Percentiles rank a stretch among this genome's conserved stretches.
These are phyloP conservation scores for Bombyx huttoni DNA, from an alignment of 2,888 invertebrate genomes.

Conservation along the genomic window DNA sequence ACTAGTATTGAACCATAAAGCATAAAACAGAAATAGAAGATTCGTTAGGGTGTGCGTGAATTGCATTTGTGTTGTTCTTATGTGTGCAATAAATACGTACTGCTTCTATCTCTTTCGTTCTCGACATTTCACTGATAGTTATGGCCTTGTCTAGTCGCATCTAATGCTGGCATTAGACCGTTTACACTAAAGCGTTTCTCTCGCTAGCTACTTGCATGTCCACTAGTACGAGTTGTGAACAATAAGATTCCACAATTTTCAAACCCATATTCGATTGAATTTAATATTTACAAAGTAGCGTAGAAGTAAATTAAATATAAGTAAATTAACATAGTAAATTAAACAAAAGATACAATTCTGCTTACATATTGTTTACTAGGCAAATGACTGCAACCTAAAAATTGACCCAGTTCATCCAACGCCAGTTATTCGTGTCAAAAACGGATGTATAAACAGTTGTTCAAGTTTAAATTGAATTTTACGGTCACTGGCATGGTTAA, in stretches of 20 bases:
- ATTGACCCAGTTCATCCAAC: conserved; percentile 1
- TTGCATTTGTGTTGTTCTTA: conserved; percentile 59
- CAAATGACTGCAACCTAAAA: neutral
- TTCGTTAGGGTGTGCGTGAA: conserved; percentile 45
- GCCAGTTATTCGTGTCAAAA: conserved; percentile 18
- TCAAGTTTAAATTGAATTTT: conserved; percentile 21
- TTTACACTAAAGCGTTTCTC: conserved; percentile 31
- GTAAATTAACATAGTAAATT: neutral
- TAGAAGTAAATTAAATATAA: neutral
- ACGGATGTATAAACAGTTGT: conserved; percentile 41
- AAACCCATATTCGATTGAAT: no score
- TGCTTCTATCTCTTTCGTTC: conserved; percentile 68
- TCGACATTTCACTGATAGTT: conserved; percentile 72
- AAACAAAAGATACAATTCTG: neutral
- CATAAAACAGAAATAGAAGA: conserved; percentile 67
- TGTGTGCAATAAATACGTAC: conserved; percentile 68
- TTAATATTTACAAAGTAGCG: neutral
- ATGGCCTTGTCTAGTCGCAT: conserved; percentile 73
- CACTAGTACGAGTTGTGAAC: conserved; percentile 9
- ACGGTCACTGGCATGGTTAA: conserved; percentile 33
- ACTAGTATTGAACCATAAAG: conserved; percentile 43
- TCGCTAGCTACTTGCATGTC: conserved; percentile 33
- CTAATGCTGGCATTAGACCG: conserved; percentile 68
- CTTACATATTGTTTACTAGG: neutral
- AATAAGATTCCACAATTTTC: conserved; percentile 1